Evolutionary conservation across 2,113 vertebrate species (phyloP).

Genomic region (Monopterus albus): DNA sequence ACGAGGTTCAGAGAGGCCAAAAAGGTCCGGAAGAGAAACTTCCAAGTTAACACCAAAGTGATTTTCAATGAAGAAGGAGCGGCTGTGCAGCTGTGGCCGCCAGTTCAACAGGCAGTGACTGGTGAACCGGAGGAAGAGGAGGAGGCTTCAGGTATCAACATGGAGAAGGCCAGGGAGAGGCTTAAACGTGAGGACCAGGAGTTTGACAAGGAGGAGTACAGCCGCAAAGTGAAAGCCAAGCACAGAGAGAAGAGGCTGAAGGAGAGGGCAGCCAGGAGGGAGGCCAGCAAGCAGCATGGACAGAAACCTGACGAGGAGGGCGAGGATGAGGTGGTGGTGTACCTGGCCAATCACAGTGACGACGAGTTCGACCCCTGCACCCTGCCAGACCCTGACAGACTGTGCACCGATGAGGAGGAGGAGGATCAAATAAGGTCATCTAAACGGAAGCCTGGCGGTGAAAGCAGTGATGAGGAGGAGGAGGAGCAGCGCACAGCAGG

Average conservation of each 20-base stretch:
- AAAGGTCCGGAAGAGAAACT: constrained; percentile 69
- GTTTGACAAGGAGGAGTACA: constrained; percentile 76
- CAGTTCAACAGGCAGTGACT: constrained; percentile 33
- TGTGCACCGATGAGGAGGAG: neutral
- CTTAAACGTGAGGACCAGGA: constrained; percentile 67
- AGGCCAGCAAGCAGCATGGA: constrained; percentile 38
- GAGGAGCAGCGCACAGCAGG: neutral
- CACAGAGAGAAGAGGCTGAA: constrained; percentile 71
- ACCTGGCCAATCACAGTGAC: constrained; percentile 59
- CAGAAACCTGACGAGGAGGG: constrained; percentile 1
- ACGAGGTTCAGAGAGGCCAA: constrained; percentile 71
- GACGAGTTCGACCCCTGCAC: constrained; percentile 70
- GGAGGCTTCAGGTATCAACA: constrained; percentile 54
- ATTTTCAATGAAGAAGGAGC: constrained; percentile 59
- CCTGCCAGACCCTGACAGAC: constrained; percentile 70
- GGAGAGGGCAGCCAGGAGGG: constrained; percentile 61
- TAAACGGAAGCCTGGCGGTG: constrained; percentile 48
- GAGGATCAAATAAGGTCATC: neutral
- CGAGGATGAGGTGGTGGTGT: constrained; percentile 60
- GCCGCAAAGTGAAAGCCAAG: constrained; percentile 70
- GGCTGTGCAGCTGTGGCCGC: constrained; percentile 72
- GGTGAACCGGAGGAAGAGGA: constrained; percentile 15
- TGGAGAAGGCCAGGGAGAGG: constrained; percentile 72
- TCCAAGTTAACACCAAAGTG: constrained; percentile 74
- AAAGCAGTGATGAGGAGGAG: constrained; percentile 40